Conservation (phyloP, 2,888 invertebrate species). For the Uloborus plumipes region DNA sequence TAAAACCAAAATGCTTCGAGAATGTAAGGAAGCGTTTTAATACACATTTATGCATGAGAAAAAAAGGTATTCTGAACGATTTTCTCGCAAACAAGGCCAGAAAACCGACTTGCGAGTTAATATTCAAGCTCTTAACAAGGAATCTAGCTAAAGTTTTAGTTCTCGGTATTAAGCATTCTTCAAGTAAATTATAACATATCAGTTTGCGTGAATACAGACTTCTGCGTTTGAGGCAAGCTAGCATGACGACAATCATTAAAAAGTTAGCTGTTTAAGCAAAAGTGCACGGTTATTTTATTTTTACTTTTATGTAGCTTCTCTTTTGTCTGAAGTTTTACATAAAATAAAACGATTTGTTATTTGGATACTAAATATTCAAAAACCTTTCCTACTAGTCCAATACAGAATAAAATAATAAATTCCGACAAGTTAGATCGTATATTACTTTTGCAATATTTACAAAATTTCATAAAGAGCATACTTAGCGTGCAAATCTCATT, state of each 20-base stretch:
- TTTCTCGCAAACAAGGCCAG: constrained; percentile 16
- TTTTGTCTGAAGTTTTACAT: constrained; percentile 5
- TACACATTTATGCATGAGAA: constrained; percentile 44
- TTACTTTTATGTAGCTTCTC: constrained; percentile 24
- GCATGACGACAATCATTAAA: constrained; percentile 59
- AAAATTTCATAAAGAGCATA: no score
- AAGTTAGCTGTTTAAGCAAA: constrained; percentile 30
- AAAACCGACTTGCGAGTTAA: constrained; percentile 32
- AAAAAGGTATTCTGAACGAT: constrained; percentile 32
- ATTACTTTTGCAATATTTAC: no score
- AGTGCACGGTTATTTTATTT: background rate
- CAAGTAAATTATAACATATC: constrained; percentile 31
- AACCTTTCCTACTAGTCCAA: no score
- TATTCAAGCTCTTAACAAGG: constrained; percentile 4
- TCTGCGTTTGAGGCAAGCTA: constrained; percentile 31
- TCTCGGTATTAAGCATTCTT: constrained; percentile 49
- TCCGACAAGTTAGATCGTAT: no score
- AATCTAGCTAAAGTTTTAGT: no score
- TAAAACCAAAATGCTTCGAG: constrained; percentile 38
- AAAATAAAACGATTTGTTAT: constrained; percentile 7
- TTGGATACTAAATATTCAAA: no score
- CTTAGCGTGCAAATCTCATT: no score
- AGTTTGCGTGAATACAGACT: constrained; percentile 42
- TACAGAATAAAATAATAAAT: no score
- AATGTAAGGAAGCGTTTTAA: constrained; percentile 33